Percentiles rank a stretch among this genome's conserved stretches.
Evolutionary conservation across 2,797 vertebrate species (phyloP).

Genomic region (Manis crassicaudata): DNA sequence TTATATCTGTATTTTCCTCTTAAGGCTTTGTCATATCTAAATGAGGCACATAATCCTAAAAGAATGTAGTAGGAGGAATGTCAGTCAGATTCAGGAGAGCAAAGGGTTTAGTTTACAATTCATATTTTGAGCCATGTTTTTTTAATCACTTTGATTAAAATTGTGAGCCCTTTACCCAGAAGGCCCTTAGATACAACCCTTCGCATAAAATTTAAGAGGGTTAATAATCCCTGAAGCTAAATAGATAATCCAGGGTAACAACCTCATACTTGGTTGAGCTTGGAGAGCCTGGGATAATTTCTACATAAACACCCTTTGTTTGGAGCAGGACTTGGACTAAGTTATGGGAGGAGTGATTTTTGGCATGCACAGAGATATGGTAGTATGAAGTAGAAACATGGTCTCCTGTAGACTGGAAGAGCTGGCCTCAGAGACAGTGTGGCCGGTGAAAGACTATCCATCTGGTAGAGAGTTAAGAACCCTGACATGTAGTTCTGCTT

Average conservation of each 20-base stretch:
- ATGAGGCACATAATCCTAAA: neutral
- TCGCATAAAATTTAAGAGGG: neutral
- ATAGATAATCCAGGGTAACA: neutral
- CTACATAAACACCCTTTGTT: neutral
- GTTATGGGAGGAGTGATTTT: neutral
- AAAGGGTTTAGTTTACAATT: neutral
- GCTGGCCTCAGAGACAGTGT: neutral
- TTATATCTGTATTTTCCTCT: neutral
- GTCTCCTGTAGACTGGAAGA: neutral
- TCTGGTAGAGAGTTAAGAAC: neutral
- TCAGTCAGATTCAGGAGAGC: constrained; percentile 15
- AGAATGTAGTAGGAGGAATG: neutral
- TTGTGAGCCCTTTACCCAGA: neutral
- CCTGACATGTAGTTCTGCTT: neutral
- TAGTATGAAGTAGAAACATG: neutral
- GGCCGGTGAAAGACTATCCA: neutral
- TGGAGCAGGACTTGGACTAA: neutral
- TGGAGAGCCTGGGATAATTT: neutral
- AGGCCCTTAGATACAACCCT: neutral
- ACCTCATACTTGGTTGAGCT: neutral
- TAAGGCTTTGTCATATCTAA: neutral
- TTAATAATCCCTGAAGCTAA: neutral
- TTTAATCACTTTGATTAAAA: constrained; percentile 31
- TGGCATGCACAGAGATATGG: neutral
- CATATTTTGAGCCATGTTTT: neutral